phyloP scores from a whole-genome alignment of 2,113 vertebrate species.

The Desmodus rotundus region DNA sequence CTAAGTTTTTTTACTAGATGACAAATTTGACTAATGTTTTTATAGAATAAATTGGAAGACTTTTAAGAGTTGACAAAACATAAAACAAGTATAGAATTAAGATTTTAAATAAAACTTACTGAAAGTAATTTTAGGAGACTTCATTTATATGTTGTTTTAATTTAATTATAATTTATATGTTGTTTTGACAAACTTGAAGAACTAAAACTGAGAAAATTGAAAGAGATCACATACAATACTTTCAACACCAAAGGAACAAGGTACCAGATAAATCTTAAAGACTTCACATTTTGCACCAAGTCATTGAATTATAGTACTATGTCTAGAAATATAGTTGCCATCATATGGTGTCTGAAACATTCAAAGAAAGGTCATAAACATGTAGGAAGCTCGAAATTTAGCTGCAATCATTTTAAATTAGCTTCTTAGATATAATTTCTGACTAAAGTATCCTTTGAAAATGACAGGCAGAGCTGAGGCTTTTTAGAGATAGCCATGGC shows the following conservation, averaged over 20 bases:
- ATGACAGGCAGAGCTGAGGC: neutral
- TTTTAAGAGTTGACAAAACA: constrained; percentile 32
- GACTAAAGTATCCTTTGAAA: neutral
- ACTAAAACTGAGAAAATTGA: neutral
- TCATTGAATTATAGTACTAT: neutral
- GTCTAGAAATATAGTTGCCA: neutral
- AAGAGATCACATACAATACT: neutral
- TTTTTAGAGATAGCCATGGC: neutral
- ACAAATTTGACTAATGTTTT: constrained; percentile 35
- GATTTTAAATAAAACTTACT: neutral
- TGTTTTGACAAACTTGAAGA: constrained; percentile 39
- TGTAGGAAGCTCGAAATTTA: neutral
- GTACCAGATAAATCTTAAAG: neutral
- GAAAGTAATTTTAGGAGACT: neutral
- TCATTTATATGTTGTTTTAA: neutral
- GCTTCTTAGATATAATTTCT: neutral
- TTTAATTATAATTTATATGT: neutral
- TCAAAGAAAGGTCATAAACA: neutral
- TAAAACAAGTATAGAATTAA: neutral
- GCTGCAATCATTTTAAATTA: neutral
- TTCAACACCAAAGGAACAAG: neutral
- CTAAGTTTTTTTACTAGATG: constrained; percentile 1
- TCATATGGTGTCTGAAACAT: neutral
- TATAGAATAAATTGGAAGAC: constrained; percentile 12
- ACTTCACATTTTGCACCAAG: neutral